A percentile compares a stretch with the other conserved stretches of the same genome.
phyloP scores from a whole-genome alignment of 1,140 invertebrate genomes.

The Nasonia giraulti region DNA sequence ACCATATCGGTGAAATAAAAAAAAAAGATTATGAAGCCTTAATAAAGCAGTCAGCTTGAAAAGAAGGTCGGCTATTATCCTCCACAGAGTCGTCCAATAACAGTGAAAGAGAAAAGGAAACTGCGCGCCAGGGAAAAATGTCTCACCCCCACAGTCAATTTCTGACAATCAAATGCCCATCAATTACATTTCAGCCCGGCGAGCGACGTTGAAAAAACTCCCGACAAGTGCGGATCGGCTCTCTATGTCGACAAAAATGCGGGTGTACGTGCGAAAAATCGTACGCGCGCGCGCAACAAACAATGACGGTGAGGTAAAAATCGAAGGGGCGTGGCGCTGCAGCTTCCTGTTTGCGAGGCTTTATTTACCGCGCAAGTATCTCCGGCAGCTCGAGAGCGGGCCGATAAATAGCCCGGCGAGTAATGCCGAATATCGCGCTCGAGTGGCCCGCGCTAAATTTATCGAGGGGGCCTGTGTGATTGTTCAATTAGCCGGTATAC shows the following conservation, averaged over 20 bases:
- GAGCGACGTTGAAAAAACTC: not conserved
- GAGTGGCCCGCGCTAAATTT: not conserved
- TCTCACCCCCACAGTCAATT: not conserved
- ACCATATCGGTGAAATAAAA: not conserved
- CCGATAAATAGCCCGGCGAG: constrained; percentile 12
- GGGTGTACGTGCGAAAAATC: not conserved
- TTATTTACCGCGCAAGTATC: constrained; percentile 9
- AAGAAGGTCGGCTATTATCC: not conserved
- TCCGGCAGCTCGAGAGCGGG: not conserved
- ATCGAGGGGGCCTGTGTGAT: not conserved
- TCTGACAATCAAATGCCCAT: constrained; percentile 37
- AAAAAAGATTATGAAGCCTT: not conserved
- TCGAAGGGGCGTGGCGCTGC: not conserved
- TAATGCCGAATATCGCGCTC: not conserved
- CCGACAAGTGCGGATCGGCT: not conserved
- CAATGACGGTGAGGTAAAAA: not conserved
- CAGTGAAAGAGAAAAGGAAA: not conserved
- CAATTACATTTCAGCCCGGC: constrained; percentile 21
- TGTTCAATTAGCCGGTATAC: constrained; percentile 1
- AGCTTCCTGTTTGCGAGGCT: constrained; percentile 1
- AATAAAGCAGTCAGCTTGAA: not conserved
- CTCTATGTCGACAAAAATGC: not conserved
- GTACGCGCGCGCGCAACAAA: not conserved
- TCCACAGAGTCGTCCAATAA: too few relatives aligned
- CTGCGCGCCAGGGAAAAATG: not conserved